Conservation (phyloP, 2,797 vertebrate genomes). For the Ceryle rudis region DNA sequence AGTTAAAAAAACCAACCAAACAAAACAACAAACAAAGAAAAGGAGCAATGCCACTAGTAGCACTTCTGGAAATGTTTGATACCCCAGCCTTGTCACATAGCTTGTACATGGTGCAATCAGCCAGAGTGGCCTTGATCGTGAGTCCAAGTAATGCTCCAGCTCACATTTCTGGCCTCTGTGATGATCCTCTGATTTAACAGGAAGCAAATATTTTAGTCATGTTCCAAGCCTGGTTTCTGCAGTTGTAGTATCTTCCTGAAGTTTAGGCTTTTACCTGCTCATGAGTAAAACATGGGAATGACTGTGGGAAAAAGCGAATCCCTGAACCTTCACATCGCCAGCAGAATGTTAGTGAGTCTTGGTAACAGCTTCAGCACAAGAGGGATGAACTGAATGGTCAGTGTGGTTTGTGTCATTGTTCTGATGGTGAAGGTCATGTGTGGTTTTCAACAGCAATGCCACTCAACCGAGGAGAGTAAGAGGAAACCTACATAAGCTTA, state of each 20-base stretch:
- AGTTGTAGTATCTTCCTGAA: background rate
- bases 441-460: background rate
- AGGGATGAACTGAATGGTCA: background rate
- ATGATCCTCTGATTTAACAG: background rate
- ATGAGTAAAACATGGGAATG: background rate
- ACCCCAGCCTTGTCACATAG: background rate
- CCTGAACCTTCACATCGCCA: background rate
- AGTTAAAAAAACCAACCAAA: background rate
- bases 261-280: background rate
- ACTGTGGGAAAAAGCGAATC: background rate
- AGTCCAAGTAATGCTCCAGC: background rate
- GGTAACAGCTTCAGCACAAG: background rate
- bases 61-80: background rate
- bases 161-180: background rate
- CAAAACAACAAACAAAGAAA: background rate
- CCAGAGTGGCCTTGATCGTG: background rate
- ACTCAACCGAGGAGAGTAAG: background rate
- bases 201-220: background rate
- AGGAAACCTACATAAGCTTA: background rate
- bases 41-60: background rate
- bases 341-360: background rate
- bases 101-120: background rate
- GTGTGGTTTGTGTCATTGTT: background rate
- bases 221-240: background rate
- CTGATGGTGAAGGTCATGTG: accelerated